Conservation (phyloP, 2,888 invertebrate genomes). For the Eupelmus urozonus region DNA sequence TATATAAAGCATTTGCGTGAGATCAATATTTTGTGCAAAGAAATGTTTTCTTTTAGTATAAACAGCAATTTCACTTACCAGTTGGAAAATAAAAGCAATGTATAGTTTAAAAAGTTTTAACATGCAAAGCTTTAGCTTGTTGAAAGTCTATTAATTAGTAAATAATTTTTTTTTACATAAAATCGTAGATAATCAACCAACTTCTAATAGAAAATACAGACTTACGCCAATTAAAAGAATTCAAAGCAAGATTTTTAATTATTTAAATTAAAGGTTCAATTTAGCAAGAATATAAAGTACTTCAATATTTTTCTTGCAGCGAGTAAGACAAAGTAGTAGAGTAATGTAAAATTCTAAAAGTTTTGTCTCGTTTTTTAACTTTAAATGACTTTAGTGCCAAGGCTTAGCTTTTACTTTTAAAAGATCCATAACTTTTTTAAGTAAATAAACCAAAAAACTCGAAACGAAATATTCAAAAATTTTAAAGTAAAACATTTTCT, state of each 20-base stretch:
- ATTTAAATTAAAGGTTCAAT: too few relatives aligned
- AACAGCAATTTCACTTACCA: not conserved
- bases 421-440: constrained; percentile 26
- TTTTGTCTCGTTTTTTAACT: constrained; percentile 11
- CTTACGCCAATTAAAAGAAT: too few relatives aligned
- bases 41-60: not conserved
- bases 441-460: constrained; percentile 12
- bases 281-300: too few relatives aligned
- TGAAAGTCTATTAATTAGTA: too few relatives aligned
- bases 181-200: too few relatives aligned
- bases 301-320: too few relatives aligned
- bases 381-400: not conserved
- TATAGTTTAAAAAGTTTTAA: too few relatives aligned
- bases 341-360: not conserved
- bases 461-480: not conserved
- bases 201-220: too few relatives aligned
- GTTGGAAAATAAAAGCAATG: not conserved
- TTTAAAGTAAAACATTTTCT: constrained; percentile 14
- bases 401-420: constrained; percentile 1
- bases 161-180: too few relatives aligned
- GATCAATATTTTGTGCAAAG: not conserved
- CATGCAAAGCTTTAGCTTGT: too few relatives aligned
- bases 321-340: not conserved
- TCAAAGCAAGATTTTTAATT: too few relatives aligned
- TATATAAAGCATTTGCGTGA: not conserved